phyloP scores from a whole-genome alignment of 1,140 invertebrate genomes.

The Mycetomoellerius zeteki region DNA sequence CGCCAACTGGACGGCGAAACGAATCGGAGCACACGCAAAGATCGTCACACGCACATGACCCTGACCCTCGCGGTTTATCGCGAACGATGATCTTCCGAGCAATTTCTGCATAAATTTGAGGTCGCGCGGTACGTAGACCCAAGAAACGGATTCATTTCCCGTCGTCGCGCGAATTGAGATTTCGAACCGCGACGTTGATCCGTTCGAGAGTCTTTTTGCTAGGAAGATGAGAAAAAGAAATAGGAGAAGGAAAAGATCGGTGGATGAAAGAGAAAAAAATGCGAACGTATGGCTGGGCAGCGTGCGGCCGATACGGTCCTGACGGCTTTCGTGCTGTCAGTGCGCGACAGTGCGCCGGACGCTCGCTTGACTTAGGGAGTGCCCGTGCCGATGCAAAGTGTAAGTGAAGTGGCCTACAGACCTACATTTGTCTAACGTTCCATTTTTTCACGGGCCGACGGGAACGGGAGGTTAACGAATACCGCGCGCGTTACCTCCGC shows the following conservation, averaged over 20 bases:
- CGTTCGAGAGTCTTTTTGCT: too few relatives aligned
- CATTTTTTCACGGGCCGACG: constrained; percentile 84
- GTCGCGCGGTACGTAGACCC: too few relatives aligned
- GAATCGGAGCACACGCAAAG: background rate
- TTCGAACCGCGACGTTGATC: background rate
- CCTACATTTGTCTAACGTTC: constrained; percentile 89
- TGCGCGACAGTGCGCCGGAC: constrained; percentile 78
- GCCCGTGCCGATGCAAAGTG: constrained; percentile 88
- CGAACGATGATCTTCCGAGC: background rate
- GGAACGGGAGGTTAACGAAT: constrained; percentile 73
- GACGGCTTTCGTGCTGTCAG: constrained; percentile 69
- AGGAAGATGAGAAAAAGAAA: background rate
- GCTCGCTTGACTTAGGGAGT: constrained; percentile 86
- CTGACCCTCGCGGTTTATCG: background rate
- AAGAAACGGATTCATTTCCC: background rate
- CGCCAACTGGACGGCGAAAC: background rate
- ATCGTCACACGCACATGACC: too few relatives aligned
- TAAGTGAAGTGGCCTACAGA: constrained; percentile 91
- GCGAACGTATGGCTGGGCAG: constrained; percentile 4
- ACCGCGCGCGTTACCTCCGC: constrained; percentile 63
- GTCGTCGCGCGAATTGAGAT: background rate
- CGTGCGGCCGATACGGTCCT: constrained; percentile 61
- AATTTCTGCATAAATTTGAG: background rate
- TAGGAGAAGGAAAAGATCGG: background rate
- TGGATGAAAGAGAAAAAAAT: background rate